phyloP scores from a whole-genome alignment of 2,113 vertebrate genomes.

The Muntiacus muntjak region DNA sequence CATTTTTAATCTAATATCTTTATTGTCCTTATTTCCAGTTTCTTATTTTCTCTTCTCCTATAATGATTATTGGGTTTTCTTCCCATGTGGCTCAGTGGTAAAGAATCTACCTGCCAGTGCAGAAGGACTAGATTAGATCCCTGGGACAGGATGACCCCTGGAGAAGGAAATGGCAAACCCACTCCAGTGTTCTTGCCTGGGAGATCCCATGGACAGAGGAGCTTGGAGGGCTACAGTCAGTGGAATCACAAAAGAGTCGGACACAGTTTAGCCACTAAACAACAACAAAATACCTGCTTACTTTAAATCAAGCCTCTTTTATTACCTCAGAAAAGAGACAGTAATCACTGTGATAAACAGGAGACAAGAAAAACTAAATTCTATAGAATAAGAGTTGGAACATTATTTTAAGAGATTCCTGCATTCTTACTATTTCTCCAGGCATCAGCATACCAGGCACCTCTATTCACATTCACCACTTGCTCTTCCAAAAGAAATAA shows the following conservation, averaged over 20 bases:
- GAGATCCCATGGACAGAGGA: not conserved
- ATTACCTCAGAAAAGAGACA: conserved; percentile 17
- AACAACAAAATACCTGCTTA: not conserved
- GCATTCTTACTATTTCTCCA: conserved; percentile 3
- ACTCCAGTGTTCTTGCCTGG: not conserved
- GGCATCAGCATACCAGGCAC: not conserved
- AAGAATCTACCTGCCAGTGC: not conserved
- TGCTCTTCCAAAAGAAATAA: not conserved
- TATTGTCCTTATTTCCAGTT: conserved; percentile 31
- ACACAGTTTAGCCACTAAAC: not conserved
- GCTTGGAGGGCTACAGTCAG: not conserved
- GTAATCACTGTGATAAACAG: conserved; percentile 15
- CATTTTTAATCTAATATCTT: conserved; percentile 52
- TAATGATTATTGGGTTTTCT: conserved; percentile 45
- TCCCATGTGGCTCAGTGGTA: not conserved
- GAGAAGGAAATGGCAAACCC: not conserved
- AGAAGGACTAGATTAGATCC: not conserved
- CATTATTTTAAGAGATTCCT: conserved; percentile 31
- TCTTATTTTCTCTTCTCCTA: conserved; percentile 41
- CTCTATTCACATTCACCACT: not conserved
- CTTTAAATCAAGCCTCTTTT: not conserved
- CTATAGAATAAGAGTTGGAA: not conserved
- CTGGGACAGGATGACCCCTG: not conserved
- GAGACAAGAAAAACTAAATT: not conserved
- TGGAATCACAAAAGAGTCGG: not conserved